These are phyloP conservation scores for Podarcis siculus DNA, from an alignment of 2,797 vertebrate species.

Conservation along the genomic window DNA sequence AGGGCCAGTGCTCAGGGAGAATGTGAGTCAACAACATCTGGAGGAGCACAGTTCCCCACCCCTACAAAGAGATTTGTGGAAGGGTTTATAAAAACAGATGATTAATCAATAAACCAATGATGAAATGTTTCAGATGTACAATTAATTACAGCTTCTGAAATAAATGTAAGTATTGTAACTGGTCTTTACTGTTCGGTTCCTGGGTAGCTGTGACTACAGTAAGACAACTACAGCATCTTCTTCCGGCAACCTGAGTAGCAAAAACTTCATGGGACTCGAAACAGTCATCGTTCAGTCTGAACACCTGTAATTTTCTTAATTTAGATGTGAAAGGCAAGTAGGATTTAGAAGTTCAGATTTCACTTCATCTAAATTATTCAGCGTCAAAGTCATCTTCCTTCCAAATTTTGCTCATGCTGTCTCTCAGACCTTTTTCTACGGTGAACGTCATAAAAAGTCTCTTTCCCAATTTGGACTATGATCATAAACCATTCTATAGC, in stretches of 20 bases:
- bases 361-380: slow-evolving; percentile 65
- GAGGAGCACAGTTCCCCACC: no score
- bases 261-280: background rate
- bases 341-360: slow-evolving; percentile 35
- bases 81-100: background rate
- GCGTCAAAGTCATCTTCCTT: slow-evolving; percentile 71
- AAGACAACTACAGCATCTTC: background rate
- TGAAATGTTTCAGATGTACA: background rate
- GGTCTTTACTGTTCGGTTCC: background rate
- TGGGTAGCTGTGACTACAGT: background rate
- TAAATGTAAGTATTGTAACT: background rate
- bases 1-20: no score
- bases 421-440: slow-evolving; percentile 92
- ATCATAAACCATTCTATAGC: slow-evolving; percentile 99
- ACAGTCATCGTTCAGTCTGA: slow-evolving; percentile 2
- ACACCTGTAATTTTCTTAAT: slow-evolving; percentile 2
- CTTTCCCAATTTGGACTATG: slow-evolving; percentile 89
- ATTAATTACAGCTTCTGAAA: background rate
- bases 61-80: background rate
- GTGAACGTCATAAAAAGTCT: slow-evolving; percentile 99
- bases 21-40: no score
- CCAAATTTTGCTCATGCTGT: slow-evolving; percentile 81
- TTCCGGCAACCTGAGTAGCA: no score
- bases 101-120: background rate
- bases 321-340: background rate